A percentile compares a stretch with the other conserved stretches of the same genome.
Evolutionary conservation across 2,797 vertebrate genomes (phyloP).

Genomic region (Acrossocheilus fasciatus): DNA sequence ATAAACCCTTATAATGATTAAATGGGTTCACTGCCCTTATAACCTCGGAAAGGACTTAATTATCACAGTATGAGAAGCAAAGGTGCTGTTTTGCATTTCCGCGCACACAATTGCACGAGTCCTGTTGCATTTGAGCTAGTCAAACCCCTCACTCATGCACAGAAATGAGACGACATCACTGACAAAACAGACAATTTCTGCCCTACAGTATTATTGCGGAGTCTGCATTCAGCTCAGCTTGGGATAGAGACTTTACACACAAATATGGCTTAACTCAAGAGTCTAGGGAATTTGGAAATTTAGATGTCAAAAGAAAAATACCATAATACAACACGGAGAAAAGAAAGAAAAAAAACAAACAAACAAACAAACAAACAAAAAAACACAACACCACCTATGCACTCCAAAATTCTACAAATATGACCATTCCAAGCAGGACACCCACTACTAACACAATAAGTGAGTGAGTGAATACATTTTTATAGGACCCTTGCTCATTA

Average conservation of each 20-base stretch:
- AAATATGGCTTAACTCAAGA: neutral
- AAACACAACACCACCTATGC: no score
- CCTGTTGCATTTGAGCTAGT: constrained; percentile 63
- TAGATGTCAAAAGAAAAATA: neutral
- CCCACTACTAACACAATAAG: neutral
- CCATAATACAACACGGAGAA: neutral
- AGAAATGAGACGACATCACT: constrained; percentile 70
- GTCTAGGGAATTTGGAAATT: neutral
- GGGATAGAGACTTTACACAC: constrained; percentile 60
- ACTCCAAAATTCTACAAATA: neutral
- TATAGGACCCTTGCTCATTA: neutral
- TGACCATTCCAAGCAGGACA: neutral
- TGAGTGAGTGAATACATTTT: no score
- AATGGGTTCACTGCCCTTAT: constrained; percentile 43
- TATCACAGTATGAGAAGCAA: constrained; percentile 64
- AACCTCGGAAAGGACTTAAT: constrained; percentile 53
- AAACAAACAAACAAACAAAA: no score
- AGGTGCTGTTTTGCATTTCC: constrained; percentile 66
- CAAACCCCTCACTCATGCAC: constrained; percentile 68
- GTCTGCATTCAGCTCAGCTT: constrained; percentile 49
- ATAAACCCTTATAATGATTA: constrained; percentile 32
- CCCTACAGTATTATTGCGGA: constrained; percentile 58
- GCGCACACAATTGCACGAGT: constrained; percentile 71
- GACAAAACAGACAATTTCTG: constrained; percentile 58
- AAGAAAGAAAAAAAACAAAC: no score